Evolutionary conservation across 1,140 invertebrate genomes (phyloP).

Genomic region (Aphis craccivora): DNA sequence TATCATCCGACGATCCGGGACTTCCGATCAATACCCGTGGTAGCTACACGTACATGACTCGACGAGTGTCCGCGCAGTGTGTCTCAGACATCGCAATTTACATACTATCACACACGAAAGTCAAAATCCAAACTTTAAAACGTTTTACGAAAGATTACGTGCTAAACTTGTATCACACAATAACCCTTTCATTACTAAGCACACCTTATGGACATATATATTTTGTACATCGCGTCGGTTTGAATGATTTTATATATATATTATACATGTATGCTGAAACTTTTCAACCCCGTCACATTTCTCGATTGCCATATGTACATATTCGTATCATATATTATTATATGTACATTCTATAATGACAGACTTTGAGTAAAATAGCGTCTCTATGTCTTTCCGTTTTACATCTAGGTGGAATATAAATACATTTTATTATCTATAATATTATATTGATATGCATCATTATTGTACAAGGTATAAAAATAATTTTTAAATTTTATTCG

Average conservation of each 20-base stretch:
- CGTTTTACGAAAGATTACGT: background rate
- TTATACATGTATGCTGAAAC: background rate
- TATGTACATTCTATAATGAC: background rate
- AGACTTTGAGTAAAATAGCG: background rate
- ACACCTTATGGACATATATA: background rate
- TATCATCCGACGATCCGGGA: background rate
- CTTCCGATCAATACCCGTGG: background rate
- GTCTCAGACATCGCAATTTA: background rate
- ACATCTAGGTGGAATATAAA: too few relatives aligned
- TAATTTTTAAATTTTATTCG: too few relatives aligned
- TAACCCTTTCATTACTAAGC: slow-evolving; percentile 9
- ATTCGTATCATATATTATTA: background rate
- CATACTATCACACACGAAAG: background rate
- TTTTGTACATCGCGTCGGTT: background rate
- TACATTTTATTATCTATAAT: background rate
- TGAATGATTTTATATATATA: background rate
- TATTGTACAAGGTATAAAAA: too few relatives aligned
- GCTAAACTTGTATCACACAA: background rate
- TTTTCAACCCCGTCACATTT: background rate
- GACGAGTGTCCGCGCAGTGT: background rate
- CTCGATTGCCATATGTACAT: background rate
- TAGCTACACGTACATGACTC: background rate
- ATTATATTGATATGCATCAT: background rate
- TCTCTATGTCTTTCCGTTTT: background rate
- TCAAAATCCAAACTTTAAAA: slow-evolving; percentile 19